phyloP scores from a whole-genome alignment of 2,888 invertebrate species.

The Drosophila monieri region DNA sequence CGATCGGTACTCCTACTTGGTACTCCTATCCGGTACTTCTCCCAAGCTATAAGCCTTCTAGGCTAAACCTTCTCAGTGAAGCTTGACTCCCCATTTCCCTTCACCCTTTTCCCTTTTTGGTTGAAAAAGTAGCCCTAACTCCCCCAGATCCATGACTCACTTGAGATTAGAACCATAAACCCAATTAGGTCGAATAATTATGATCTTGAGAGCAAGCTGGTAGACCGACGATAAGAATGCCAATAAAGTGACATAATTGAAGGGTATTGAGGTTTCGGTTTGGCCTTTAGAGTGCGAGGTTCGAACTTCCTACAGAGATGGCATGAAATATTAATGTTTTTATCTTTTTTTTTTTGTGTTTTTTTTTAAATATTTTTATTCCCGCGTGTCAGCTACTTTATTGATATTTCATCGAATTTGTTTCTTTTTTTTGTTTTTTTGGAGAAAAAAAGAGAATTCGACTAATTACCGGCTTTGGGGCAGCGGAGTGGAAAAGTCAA shows the following conservation, averaged over 20 bases:
- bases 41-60: too few species aligned
- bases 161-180: neutral
- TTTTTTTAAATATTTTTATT: conserved; percentile 24
- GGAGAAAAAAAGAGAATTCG: too few species aligned
- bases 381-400: conserved; percentile 31
- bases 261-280: conserved; percentile 15
- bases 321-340: conserved; percentile 32
- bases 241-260: neutral
- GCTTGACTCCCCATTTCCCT: too few species aligned
- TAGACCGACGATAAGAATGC: neutral
- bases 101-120: too few species aligned
- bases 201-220: neutral
- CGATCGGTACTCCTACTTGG: too few species aligned
- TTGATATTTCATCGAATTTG: conserved; percentile 18
- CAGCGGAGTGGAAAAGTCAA: conserved; percentile 48
- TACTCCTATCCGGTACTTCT: too few species aligned
- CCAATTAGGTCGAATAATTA: neutral
- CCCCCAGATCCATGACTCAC: neutral
- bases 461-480: too few species aligned
- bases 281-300: neutral
- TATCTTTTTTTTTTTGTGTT: neutral
- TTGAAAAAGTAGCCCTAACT: too few species aligned
- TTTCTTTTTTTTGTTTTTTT: neutral
- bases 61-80: too few species aligned
- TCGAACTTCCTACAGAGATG: neutral